Percentiles rank a stretch among this genome's conserved stretches.
Conservation (phyloP, 1,140 invertebrate species). For the Drosophila truncata region DNA sequence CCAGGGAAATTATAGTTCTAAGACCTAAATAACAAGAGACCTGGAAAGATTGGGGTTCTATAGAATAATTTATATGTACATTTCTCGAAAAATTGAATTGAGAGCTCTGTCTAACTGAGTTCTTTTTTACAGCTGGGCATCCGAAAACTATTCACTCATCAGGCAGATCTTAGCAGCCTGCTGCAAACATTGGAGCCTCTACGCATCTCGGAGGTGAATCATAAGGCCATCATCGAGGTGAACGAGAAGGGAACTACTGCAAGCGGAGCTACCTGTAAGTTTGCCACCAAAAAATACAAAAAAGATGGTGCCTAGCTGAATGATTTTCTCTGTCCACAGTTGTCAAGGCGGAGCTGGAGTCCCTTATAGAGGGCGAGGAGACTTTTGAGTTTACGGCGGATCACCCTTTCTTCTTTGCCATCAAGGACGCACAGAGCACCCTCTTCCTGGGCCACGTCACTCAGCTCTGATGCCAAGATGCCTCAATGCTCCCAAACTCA, state of each 20-base stretch:
- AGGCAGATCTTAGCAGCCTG: conserved; percentile 88
- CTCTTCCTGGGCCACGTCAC: conserved; percentile 59
- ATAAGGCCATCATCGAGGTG: conserved; percentile 87
- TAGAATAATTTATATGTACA: neutral
- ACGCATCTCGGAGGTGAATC: conserved; percentile 86
- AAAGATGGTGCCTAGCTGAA: neutral
- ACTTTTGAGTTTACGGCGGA: conserved; percentile 54
- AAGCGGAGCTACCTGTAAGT: conserved; percentile 84
- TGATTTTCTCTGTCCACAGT: conserved; percentile 7
- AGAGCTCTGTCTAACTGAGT: neutral
- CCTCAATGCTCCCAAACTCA: conserved; percentile 2
- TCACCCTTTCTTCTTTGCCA: conserved; percentile 68
- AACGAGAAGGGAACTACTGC: conserved; percentile 87
- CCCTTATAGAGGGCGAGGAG: conserved; percentile 9
- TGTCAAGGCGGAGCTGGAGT: conserved; percentile 29
- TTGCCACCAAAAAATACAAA: neutral
- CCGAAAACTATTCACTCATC: conserved; percentile 86
- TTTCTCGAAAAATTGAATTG: neutral
- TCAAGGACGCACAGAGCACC: conserved; percentile 37
- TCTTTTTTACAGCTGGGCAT: conserved; percentile 86
- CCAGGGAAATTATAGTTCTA: too few relatives aligned
- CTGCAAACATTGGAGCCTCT: conserved; percentile 85
- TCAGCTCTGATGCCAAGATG: conserved; percentile 7
- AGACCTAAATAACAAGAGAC: too few relatives aligned
- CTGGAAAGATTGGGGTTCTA: neutral